A percentile compares a stretch with the other conserved stretches of the same genome.
phyloP scores from a whole-genome alignment of 1,140 invertebrate genomes.

The Papilio dardanus region DNA sequence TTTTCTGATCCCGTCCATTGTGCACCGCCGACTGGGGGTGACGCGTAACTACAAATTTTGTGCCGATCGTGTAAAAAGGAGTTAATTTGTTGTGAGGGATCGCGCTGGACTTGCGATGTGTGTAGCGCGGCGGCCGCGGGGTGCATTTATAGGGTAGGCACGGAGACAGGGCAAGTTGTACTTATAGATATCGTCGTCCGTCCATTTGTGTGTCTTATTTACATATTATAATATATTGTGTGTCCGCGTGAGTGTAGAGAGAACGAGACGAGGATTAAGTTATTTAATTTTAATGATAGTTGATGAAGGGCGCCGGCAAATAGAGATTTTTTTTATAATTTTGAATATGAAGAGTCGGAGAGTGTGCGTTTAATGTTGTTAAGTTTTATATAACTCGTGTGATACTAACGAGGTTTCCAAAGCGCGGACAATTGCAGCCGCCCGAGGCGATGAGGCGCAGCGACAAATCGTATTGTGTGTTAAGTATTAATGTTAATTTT shows the following conservation, averaged over 20 bases:
- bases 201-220: constrained; percentile 33
- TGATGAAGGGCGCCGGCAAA: too few species aligned
- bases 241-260: neutral
- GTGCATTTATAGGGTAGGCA: constrained; percentile 62
- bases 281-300: neutral
- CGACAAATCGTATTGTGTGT: neutral
- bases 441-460: too few species aligned
- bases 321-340: too few species aligned
- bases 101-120: too few species aligned
- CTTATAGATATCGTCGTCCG: constrained; percentile 49
- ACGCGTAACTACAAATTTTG: neutral
- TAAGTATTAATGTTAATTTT: too few species aligned
- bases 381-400: neutral
- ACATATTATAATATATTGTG: neutral
- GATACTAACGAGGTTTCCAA: neutral
- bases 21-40: neutral
- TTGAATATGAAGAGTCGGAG: too few species aligned
- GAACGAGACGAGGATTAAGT: neutral
- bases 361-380: neutral
- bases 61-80: constrained; percentile 22
- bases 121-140: constrained; percentile 36
- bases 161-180: constrained; percentile 52
- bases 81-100: neutral
- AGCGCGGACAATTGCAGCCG: too few species aligned
- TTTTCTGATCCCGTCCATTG: too few species aligned